A percentile compares a stretch with the other conserved stretches of the same genome.
phyloP scores from a whole-genome alignment of 2,888 invertebrate species.

The Malthinus seriepunctatus region DNA sequence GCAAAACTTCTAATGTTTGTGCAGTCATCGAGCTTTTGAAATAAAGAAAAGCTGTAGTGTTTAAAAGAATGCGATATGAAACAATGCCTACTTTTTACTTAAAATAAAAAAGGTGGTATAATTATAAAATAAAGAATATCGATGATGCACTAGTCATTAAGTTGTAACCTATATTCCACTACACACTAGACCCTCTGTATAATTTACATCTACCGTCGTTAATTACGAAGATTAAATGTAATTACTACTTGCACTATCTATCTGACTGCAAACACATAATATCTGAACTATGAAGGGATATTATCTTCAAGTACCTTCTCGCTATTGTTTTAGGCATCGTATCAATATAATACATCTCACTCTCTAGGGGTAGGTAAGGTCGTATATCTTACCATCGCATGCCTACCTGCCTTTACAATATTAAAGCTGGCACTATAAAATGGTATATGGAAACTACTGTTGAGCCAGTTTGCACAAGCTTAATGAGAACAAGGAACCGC shows the following conservation, averaged over 20 bases:
- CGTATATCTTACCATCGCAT: conserved; percentile 3
- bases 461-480: conserved; percentile 28
- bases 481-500: conserved; percentile 31
- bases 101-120: too few relatives aligned
- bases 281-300: conserved; percentile 1
- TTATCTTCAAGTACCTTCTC: conserved; percentile 3
- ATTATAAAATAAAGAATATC: too few relatives aligned
- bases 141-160: background rate
- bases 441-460: conserved; percentile 27
- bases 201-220: conserved; percentile 4
- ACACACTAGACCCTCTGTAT: background rate
- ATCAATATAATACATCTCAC: conserved; percentile 7
- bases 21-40: too few relatives aligned
- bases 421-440: conserved; percentile 22
- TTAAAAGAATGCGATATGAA: too few relatives aligned
- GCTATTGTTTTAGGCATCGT: conserved; percentile 4
- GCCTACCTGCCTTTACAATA: conserved; percentile 15
- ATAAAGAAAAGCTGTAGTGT: too few relatives aligned
- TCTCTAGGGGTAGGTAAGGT: conserved; percentile 4
- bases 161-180: background rate
- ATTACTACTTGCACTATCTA: conserved; percentile 8
- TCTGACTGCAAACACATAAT: conserved; percentile 7
- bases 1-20: too few relatives aligned
- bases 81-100: too few relatives aligned
- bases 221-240: conserved; percentile 7